Evolutionary conservation across 2,797 vertebrate species (phyloP).

Genomic region (Centropyge bicolor): DNA sequence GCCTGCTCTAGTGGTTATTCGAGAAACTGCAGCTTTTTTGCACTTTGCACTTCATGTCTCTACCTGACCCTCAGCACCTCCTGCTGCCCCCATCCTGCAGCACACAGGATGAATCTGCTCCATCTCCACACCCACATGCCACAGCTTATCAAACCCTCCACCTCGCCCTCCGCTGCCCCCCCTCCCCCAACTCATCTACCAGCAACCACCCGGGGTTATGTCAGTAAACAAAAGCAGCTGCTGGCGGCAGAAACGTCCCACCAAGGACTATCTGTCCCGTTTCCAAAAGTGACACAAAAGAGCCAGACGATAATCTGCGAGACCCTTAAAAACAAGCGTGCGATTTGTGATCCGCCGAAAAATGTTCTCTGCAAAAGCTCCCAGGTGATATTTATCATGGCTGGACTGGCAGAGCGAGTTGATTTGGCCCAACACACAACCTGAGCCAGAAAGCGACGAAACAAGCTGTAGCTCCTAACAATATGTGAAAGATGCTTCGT

Average conservation of each 20-base stretch:
- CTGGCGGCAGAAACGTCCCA: background rate
- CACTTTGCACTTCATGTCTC: slow-evolving; percentile 36
- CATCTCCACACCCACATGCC: slow-evolving; percentile 1
- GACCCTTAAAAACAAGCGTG: background rate
- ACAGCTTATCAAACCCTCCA: slow-evolving; percentile 47
- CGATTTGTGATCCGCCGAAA: background rate
- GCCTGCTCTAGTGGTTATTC: too few relatives aligned
- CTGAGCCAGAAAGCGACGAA: background rate
- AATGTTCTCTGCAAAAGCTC: background rate
- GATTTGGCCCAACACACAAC: background rate
- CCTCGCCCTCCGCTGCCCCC: slow-evolving; percentile 17
- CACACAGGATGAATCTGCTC: slow-evolving; percentile 42
- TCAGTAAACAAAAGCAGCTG: background rate
- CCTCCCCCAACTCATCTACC: slow-evolving; percentile 24
- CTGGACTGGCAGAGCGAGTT: background rate
- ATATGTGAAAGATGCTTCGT: background rate
- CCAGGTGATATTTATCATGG: background rate
- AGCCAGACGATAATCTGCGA: background rate
- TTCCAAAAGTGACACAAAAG: too few relatives aligned
- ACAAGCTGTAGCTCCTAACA: background rate
- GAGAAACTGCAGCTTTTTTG: too few relatives aligned
- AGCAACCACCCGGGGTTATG: slow-evolving; percentile 17
- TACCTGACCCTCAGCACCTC: slow-evolving; percentile 5
- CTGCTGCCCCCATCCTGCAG: slow-evolving; percentile 12
- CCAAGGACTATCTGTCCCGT: background rate